phyloP scores from a whole-genome alignment of 2,113 vertebrate genomes.

The Anhinga rufa region DNA sequence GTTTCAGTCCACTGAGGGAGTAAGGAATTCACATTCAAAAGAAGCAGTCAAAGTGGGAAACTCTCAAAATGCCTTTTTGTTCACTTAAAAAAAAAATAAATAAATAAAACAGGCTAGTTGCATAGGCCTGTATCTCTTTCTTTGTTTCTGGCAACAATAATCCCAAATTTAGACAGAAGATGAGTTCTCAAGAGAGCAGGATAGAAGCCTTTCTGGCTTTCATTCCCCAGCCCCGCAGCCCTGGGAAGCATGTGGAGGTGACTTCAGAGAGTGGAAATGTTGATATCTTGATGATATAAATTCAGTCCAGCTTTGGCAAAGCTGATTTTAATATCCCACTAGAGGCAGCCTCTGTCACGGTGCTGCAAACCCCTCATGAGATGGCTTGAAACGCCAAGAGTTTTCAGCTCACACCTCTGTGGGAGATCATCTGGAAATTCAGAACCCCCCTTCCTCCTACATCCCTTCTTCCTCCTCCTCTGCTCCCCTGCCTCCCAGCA shows the following conservation, averaged over 20 bases:
- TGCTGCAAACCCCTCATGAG: not conserved
- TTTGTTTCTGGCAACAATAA: not conserved
- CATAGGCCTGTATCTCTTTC: not conserved
- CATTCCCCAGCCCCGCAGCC: not conserved
- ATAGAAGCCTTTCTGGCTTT: not conserved
- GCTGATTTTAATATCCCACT: not conserved
- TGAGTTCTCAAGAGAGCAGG: not conserved
- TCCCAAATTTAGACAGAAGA: not conserved
- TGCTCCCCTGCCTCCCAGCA: not conserved
- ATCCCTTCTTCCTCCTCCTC: not conserved
- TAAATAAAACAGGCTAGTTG: not conserved
- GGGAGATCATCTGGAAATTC: not conserved
- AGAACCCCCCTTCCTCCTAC: fast-evolving
- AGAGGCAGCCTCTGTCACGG: not conserved
- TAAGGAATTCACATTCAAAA: not conserved
- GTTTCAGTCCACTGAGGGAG: not conserved
- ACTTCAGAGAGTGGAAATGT: not conserved
- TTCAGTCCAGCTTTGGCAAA: not conserved
- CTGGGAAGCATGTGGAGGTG: not conserved
- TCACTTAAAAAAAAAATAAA: not conserved
- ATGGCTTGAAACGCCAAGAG: not conserved
- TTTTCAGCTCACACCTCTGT: not conserved
- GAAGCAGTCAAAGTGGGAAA: not conserved
- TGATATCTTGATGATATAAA: not conserved
- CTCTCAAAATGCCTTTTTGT: not conserved